Evolutionary conservation across 2,888 invertebrate species (phyloP).

Genomic region (Camponotus fellah): DNA sequence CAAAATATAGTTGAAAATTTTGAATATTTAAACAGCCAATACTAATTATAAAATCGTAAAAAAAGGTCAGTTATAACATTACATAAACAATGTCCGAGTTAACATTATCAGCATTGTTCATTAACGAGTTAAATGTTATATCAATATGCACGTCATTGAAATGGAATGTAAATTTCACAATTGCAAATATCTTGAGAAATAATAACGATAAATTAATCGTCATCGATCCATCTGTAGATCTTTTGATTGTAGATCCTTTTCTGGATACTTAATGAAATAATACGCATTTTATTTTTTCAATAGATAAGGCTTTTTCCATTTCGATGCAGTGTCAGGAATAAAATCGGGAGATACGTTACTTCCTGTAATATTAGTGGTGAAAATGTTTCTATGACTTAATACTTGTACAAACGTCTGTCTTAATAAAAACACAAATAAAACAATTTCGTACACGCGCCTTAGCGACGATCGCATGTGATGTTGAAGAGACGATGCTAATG

Average conservation of each 20-base stretch:
- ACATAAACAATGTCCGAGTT: not conserved
- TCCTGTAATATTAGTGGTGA: not conserved
- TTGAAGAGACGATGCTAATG: conserved; percentile 41
- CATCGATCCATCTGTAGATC: not conserved
- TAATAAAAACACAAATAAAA: not conserved
- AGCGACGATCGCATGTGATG: not conserved
- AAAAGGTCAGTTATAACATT: not conserved
- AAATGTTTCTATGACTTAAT: not conserved
- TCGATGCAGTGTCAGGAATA: not conserved
- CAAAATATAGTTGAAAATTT: not conserved
- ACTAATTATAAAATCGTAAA: not conserved
- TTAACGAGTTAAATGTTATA: not conserved
- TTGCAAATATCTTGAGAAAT: not conserved
- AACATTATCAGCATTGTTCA: too few relatives aligned
- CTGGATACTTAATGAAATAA: not conserved
- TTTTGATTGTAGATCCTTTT: not conserved
- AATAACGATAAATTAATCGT: not conserved
- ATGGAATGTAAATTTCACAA: not conserved
- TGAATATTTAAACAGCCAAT: not conserved
- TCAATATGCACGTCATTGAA: not conserved
- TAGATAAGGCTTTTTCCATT: not conserved
- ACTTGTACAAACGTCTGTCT: not conserved
- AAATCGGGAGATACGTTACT: not conserved
- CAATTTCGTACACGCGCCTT: not conserved
- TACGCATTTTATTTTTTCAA: not conserved